Percentiles rank a stretch among this genome's conserved stretches.
Conservation (phyloP, 2,113 vertebrate species). For the Felis catus region DNA sequence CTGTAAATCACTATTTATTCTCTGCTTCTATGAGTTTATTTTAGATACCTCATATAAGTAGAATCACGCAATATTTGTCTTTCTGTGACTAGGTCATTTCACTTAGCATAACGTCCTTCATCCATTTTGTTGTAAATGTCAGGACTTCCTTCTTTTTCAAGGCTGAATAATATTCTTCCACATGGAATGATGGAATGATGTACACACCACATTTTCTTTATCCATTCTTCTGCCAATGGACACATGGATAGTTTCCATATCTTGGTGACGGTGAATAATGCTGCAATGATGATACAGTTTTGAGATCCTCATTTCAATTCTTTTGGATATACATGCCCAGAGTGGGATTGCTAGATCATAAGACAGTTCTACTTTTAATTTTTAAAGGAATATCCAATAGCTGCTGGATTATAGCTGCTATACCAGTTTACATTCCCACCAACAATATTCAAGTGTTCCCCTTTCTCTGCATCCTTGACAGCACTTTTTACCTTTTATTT, state of each 20-base stretch:
- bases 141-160: neutral
- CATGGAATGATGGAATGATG: neutral
- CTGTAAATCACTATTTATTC: neutral
- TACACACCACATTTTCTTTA: neutral
- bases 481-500: too few relatives aligned
- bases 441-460: neutral
- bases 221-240: neutral
- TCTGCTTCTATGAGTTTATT: neutral
- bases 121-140: neutral
- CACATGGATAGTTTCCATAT: neutral
- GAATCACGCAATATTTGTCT: neutral
- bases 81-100: neutral
- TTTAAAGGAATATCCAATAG: neutral
- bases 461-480: neutral
- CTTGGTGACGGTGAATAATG: neutral
- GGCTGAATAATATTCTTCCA: neutral
- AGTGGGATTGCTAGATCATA: neutral
- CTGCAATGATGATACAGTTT: neutral
- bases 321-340: neutral
- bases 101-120: neutral
- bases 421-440: neutral
- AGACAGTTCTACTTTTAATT: neutral
- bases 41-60: neutral
- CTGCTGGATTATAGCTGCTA: too few relatives aligned
- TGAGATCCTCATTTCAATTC: neutral